Evolutionary conservation across 2,797 vertebrate species (phyloP).

Genomic region (Apodemus agrarius): DNA sequence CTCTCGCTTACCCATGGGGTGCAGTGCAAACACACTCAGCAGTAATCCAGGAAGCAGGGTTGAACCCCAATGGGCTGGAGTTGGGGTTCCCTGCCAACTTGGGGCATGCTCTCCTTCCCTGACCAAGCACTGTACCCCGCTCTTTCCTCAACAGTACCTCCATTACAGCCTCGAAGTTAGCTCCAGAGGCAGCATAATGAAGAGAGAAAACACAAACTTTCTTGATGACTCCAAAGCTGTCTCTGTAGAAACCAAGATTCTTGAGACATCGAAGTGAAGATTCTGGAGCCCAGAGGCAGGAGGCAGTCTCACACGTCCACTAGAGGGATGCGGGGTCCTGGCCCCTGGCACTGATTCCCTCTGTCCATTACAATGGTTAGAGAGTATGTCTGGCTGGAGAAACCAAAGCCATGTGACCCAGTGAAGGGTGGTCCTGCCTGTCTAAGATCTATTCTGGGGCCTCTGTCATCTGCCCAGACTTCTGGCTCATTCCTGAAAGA

Average conservation of each 20-base stretch:
- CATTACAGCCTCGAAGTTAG: background rate
- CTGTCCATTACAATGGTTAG: background rate
- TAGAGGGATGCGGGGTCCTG: background rate
- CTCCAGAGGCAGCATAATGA: background rate
- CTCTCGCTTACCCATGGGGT: background rate
- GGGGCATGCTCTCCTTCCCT: background rate
- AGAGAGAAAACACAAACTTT: conserved; percentile 33
- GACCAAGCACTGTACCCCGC: background rate
- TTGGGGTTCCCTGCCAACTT: background rate
- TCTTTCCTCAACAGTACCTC: background rate
- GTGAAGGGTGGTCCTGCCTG: background rate
- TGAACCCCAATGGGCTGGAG: background rate
- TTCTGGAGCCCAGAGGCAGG: background rate
- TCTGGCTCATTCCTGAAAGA: background rate
- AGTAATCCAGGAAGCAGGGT: background rate
- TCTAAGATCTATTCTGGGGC: background rate
- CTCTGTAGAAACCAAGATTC: conserved; percentile 41
- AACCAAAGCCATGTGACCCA: background rate
- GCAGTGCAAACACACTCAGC: background rate
- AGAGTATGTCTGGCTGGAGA: background rate
- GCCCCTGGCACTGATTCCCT: background rate
- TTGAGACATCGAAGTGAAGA: background rate
- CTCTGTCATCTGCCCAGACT: background rate
- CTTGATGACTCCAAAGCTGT: conserved; percentile 58
- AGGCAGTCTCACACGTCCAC: background rate